A percentile compares a stretch with the other conserved stretches of the same genome.
phyloP scores from a whole-genome alignment of 2,888 invertebrate genomes.

The Sarcophaga rosellei region DNA sequence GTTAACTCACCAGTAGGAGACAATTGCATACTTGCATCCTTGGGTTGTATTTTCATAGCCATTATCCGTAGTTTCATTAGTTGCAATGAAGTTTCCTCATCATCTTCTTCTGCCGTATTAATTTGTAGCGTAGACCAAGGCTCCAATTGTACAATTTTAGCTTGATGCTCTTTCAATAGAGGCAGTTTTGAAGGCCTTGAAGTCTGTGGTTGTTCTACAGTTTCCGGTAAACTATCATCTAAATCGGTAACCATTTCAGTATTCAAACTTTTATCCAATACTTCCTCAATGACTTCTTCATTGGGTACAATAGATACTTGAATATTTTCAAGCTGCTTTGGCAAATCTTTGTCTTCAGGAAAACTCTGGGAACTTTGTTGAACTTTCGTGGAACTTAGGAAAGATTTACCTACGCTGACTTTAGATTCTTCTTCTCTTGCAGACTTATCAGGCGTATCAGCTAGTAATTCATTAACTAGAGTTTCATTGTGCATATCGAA shows the following conservation, averaged over 20 bases:
- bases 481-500: conserved; percentile 72
- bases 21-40: conserved; percentile 59
- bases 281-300: conserved; percentile 39
- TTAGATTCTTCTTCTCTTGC: not conserved
- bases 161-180: conserved; percentile 21
- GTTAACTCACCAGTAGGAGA: conserved; percentile 46
- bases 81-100: conserved; percentile 76
- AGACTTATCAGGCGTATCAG: conserved; percentile 62
- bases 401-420: not conserved
- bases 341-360: not conserved
- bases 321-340: conserved; percentile 2
- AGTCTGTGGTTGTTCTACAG: conserved; percentile 42
- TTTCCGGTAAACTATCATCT: conserved; percentile 68
- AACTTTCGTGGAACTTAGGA: conserved; percentile 1
- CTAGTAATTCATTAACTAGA: conserved; percentile 71
- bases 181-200: conserved; percentile 26
- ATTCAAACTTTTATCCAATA: conserved; percentile 30
- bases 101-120: conserved; percentile 72
- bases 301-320: conserved; percentile 41
- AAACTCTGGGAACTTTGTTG: not conserved
- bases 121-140: conserved; percentile 54
- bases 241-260: conserved; percentile 72
- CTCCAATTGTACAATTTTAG: conserved; percentile 51
- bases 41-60: conserved; percentile 74
- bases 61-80: conserved; percentile 77